Conservation (phyloP, 2,888 invertebrate species). For the Rosalia funebris region DNA sequence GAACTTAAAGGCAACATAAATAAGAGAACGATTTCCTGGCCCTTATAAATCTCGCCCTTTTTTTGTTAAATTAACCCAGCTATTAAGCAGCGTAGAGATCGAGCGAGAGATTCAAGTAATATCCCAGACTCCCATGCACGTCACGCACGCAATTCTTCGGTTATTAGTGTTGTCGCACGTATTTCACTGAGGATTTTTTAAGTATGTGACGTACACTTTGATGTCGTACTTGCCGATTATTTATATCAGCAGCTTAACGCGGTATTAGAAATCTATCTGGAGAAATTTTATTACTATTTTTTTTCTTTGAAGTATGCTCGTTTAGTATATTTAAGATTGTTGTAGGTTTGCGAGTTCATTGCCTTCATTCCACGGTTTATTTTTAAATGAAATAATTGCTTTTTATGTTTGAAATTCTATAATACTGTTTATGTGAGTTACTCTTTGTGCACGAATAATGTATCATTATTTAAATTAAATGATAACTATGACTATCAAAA, state of each 20-base stretch:
- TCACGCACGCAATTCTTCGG: slow-evolving; percentile 29
- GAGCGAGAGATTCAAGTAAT: slow-evolving; percentile 2
- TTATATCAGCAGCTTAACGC: slow-evolving; percentile 15
- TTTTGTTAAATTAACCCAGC: not conserved
- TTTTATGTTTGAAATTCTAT: not conserved
- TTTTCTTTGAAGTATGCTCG: not conserved
- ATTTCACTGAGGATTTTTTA: slow-evolving; percentile 23
- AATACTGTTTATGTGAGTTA: too few relatives aligned
- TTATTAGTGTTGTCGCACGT: slow-evolving; percentile 24
- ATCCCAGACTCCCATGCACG: slow-evolving; percentile 14
- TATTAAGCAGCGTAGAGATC: not conserved
- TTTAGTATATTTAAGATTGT: not conserved
- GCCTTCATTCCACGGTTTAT: not conserved
- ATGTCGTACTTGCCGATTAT: slow-evolving; percentile 21
- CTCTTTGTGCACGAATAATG: too few relatives aligned
- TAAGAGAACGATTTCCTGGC: not conserved
- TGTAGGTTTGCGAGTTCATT: slow-evolving; percentile 1
- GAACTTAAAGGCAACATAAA: too few relatives aligned
- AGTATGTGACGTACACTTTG: slow-evolving; percentile 25
- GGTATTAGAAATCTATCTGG: slow-evolving; percentile 3
- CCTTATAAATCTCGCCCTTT: not conserved
- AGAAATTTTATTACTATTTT: not conserved
- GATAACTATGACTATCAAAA: too few relatives aligned
- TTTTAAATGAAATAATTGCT: too few relatives aligned
- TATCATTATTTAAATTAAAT: too few relatives aligned